A percentile compares a stretch with the other conserved stretches of the same genome.
Evolutionary conservation across 1,140 invertebrate species (phyloP).

Genomic region (Eubasilissa regina): DNA sequence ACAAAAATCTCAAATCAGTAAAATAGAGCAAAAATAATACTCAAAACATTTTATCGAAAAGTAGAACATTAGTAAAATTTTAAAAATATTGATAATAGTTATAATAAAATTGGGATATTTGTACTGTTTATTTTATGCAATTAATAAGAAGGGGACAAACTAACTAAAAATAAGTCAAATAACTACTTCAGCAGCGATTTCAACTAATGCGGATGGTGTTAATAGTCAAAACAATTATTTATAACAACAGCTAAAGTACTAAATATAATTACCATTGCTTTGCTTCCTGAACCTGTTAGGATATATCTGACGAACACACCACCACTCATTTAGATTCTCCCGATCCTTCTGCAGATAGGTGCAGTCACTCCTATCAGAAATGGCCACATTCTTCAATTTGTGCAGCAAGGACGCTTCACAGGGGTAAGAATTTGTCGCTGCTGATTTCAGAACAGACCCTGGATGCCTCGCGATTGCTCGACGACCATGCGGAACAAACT

Average conservation of each 20-base stretch:
- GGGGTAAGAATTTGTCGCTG: constrained; percentile 64
- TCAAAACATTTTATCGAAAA: too few species aligned
- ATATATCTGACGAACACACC: constrained; percentile 77
- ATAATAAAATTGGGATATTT: too few species aligned
- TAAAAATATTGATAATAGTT: too few species aligned
- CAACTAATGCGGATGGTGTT: too few species aligned
- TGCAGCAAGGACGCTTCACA: constrained; percentile 76
- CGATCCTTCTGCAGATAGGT: constrained; percentile 60
- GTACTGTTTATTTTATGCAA: too few species aligned
- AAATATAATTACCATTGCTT: constrained; percentile 37
- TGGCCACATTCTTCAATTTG: constrained; percentile 82
- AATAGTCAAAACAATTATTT: too few species aligned
- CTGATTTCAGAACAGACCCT: constrained; percentile 71
- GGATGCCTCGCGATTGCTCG: constrained; percentile 86
- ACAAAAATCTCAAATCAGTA: too few species aligned
- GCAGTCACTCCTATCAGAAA: constrained; percentile 74
- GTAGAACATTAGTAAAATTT: too few species aligned
- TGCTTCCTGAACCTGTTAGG: constrained; percentile 64
- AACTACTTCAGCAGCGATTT: too few species aligned
- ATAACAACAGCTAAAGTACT: neutral
- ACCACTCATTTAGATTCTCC: constrained; percentile 75
- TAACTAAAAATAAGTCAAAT: too few species aligned
- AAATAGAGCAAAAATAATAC: too few species aligned
- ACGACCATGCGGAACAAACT: constrained; percentile 91
- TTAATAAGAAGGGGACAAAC: too few species aligned